Evolutionary conservation across 2,797 vertebrate species (phyloP), one percentile per base, ranked within the genome.

Genomic region (Micromesistius poutassou): DNA sequence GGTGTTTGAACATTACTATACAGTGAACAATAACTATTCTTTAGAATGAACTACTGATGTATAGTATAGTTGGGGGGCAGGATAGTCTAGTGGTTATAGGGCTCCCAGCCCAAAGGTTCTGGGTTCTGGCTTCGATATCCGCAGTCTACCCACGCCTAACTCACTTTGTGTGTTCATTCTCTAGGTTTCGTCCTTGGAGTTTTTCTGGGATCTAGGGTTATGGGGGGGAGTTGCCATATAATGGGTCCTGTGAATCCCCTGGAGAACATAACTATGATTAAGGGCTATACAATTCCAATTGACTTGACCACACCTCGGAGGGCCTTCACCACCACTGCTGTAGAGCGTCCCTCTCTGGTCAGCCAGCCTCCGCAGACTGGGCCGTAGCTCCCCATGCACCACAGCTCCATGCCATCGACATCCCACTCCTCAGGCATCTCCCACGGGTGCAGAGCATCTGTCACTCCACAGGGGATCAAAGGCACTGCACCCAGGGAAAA

Each of bases 311-410:
- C 62, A 92, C 93, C 92, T 83, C 77, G 81, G 4, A 93, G 84
- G 40, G 82, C 85, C 83, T 93, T 92, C 1, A 93, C 82, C 78
- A 93, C 87, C 73, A 91, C 92, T 13, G 85, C 75, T 36, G 82
- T 86, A 4, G 85, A 77, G 74, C 36, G 36, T 66, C 82, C 86
- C 6, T 84, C 85, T 71, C 28, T 78, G 79, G 73, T 90, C 75
- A 93, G 89, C 77, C 82, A 79, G 79, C 87, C 90, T 70, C 78
- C 88, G 89, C 89, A 93, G 82, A 91, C 84, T 10, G 90, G 86
- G 7, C 92, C 92, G 66, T 90, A 90, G 30, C 74, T 82, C 35
- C 93, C 91, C 0, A 55, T 80, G 79, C 92, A 88, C 85, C 91
- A 87, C 33, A 88, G 83, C 86, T 90, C 78, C 4, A 93, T 78